Percentiles rank a stretch among this genome's conserved stretches.
These are phyloP conservation scores for Beroe ovata DNA, from an alignment of 37 sponge, comb jelly and placozoan species.

Conservation along the genomic window DNA sequence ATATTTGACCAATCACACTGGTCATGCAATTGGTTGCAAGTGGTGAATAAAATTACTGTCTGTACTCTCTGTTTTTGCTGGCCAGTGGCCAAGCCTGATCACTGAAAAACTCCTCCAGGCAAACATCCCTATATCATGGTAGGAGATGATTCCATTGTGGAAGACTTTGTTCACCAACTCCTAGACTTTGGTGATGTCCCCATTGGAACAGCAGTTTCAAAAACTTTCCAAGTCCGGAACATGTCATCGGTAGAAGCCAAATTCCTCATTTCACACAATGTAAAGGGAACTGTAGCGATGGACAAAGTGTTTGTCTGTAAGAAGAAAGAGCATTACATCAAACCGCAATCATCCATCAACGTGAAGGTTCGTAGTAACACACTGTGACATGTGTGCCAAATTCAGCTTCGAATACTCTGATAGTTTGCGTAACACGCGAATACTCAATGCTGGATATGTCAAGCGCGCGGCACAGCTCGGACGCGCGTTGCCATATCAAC, in stretches of 20 bases:
- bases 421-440: not conserved
- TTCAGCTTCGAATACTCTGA: too few relatives aligned
- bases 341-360: constrained; percentile 37
- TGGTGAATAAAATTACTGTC: too few relatives aligned
- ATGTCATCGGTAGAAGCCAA: constrained; percentile 75
- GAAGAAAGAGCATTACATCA: not conserved
- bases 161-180: constrained; percentile 53
- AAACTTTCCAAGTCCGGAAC: constrained; percentile 73
- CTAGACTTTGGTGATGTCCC: constrained; percentile 76
- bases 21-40: too few relatives aligned
- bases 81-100: too few relatives aligned
- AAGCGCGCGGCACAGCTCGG: not conserved
- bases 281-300: constrained; percentile 36
- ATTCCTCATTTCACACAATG: constrained; percentile 20
- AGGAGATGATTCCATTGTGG: constrained; percentile 5
- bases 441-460: not conserved
- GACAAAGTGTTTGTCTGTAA: constrained; percentile 65
- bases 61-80: too few relatives aligned
- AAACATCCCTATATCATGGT: constrained; percentile 66
- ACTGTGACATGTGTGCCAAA: too few relatives aligned
- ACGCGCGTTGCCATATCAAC: not conserved
- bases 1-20: too few relatives aligned
- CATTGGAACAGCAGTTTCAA: constrained; percentile 70
- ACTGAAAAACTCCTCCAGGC: too few relatives aligned
- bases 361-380: constrained; percentile 17